Conservation (phyloP, 2,888 invertebrate species). For the Epinotia ramella region DNA sequence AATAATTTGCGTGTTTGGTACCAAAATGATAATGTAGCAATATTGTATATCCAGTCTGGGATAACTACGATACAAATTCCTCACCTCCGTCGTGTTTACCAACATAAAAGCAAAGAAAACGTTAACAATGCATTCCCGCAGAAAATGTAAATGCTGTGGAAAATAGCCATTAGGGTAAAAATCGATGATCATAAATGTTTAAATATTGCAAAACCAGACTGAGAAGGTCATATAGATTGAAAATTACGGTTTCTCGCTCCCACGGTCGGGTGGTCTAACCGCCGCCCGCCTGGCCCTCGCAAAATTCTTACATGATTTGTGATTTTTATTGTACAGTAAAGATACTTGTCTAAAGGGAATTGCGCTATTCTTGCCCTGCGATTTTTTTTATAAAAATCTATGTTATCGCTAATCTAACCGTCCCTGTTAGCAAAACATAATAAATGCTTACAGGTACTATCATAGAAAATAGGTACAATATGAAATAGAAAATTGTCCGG, state of each 20-base stretch:
- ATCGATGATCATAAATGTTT: conserved; percentile 8
- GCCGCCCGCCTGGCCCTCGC: conserved; percentile 20
- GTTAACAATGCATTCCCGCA: conserved; percentile 1
- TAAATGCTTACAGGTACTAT: no score
- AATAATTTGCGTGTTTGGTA: not conserved
- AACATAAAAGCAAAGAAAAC: conserved; percentile 9
- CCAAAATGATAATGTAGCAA: not conserved
- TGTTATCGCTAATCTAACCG: no score
- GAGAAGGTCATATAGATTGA: conserved; percentile 32
- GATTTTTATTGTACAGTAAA: conserved; percentile 20
- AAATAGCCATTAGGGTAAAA: conserved; percentile 19
- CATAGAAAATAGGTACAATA: not conserved
- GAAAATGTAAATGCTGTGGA: conserved; percentile 5
- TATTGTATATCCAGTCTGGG: not conserved
- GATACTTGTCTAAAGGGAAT: not conserved
- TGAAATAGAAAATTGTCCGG: not conserved
- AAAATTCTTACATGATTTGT: conserved; percentile 34
- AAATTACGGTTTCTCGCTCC: conserved; percentile 38
- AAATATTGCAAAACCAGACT: conserved; percentile 22
- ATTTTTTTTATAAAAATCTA: no score
- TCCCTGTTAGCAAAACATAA: no score
- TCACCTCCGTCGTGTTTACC: not conserved
- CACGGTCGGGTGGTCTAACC: conserved; percentile 43
- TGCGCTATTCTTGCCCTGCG: not conserved
- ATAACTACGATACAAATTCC: conserved; percentile 7